A percentile compares a stretch with the other conserved stretches of the same genome.
phyloP scores from a whole-genome alignment of 2,888 invertebrate genomes.

The Euzetes globulus region DNA sequence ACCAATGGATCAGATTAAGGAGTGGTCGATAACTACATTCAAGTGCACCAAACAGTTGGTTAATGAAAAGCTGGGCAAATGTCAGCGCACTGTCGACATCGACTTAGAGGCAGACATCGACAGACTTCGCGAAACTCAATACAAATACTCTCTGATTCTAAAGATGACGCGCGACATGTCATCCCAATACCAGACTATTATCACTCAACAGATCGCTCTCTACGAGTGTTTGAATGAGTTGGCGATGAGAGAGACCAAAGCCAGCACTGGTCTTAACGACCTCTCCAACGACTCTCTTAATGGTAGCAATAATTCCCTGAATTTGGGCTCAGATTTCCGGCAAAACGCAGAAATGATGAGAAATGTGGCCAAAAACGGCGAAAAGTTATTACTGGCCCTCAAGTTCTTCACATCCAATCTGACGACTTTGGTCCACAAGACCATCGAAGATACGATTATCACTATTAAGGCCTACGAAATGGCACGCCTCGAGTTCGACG shows the following conservation, averaged over 20 bases:
- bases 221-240: slow-evolving; percentile 36
- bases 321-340: slow-evolving; percentile 65
- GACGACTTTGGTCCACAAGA: slow-evolving; percentile 91
- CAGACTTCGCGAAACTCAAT: slow-evolving; percentile 81
- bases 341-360: slow-evolving; percentile 95
- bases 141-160: slow-evolving; percentile 60
- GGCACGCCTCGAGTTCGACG: slow-evolving; percentile 88
- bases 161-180: slow-evolving; percentile 40
- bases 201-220: slow-evolving; percentile 34
- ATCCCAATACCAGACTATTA: slow-evolving; percentile 33
- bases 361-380: slow-evolving; percentile 84
- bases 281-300: neutral
- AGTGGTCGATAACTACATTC: slow-evolving; percentile 96
- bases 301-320: neutral
- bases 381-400: slow-evolving; percentile 74
- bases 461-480: slow-evolving; percentile 70
- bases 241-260: slow-evolving; percentile 32
- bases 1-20: slow-evolving; percentile 79
- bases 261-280: slow-evolving; percentile 19
- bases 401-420: slow-evolving; percentile 95
- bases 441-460: slow-evolving; percentile 85
- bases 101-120: slow-evolving; percentile 93
- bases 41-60: slow-evolving; percentile 95
- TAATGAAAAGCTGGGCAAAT: slow-evolving; percentile 87
- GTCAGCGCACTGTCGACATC: slow-evolving; percentile 51